Evolutionary conservation across 2,797 vertebrate genomes (phyloP), one percentile per base, ranked within the genome.

Genomic region (Oophaga sylvatica): DNA sequence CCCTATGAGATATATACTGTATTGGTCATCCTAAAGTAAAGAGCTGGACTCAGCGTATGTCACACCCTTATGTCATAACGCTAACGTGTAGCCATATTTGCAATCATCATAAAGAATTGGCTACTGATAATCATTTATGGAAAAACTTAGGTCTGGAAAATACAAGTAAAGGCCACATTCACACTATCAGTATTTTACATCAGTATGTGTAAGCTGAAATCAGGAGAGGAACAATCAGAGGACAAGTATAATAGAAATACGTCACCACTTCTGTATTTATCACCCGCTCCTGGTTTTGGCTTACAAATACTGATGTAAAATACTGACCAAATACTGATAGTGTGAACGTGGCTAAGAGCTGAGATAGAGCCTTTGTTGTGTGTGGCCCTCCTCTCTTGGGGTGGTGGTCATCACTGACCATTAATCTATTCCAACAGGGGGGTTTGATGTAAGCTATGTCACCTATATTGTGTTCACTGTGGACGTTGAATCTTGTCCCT

Each of bases 401-500:
- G 35, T 76, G 73, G 41, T 56, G 63, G 41, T 68, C 26, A 31
- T 19, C 45, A 57, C 26, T 29, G 63, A 81, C 17, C 7, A 81
- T n/a, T 16, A 41, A 67, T 26, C 80, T 19, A 11, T 45, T 53
- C 63, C 48, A 26, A 11, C 20, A 22, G 22, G 45, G 45, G 41
- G 8, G n/a, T n/a, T 68, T n/a, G 56, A 12, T 26, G 22, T 70
- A 29, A 35, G 26, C 19, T 29, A 15, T 76, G 73, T 76, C 73
- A 53, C 45, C 0, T 76, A 76, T 76, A 48, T 53, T 53, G 73
- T 76, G 45, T 76, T 76, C 73, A 53, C 35, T 76, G 56, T 62
- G 62, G 65, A 56, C 16, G 56, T 56, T 57, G 48, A 17, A 70
- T 82, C 45, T 82, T 83, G 22, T 71, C 81, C 53, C 59, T 57